Evolutionary conservation across 1,140 invertebrate genomes (phyloP).

Genomic region (Caenorhabditis latens): DNA sequence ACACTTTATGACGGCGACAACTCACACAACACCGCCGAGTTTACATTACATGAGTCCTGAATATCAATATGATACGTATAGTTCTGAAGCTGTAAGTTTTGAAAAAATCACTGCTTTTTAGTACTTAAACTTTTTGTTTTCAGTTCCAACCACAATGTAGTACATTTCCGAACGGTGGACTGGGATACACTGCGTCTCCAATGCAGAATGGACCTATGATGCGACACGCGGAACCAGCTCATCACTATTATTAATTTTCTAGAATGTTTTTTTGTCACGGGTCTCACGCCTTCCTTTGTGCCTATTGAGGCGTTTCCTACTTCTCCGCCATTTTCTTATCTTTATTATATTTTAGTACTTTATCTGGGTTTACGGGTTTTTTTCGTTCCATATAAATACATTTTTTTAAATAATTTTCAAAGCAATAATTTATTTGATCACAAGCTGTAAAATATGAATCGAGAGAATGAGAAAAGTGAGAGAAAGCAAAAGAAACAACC

Average conservation of each 20-base stretch:
- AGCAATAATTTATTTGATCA: neutral
- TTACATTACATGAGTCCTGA: constrained; percentile 9
- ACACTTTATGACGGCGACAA: constrained; percentile 7
- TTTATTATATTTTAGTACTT: neutral
- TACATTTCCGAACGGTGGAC: neutral
- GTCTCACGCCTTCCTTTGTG: neutral
- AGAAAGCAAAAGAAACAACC: neutral
- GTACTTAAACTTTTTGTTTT: neutral
- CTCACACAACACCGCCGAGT: constrained; percentile 3
- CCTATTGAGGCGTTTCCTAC: no score
- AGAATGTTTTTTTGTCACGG: neutral
- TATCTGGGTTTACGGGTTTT: constrained; percentile 10
- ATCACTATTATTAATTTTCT: neutral
- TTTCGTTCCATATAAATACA: neutral
- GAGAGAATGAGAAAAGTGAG: no score
- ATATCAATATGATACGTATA: neutral
- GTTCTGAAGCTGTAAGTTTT: constrained; percentile 7
- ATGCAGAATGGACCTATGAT: constrained; percentile 14
- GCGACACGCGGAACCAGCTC: neutral
- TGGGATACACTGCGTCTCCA: constrained; percentile 2
- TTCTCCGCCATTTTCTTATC: neutral
- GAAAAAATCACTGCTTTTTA: neutral
- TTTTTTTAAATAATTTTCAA: no score
- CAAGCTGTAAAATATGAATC: no score
- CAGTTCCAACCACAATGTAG: constrained; percentile 37